A percentile compares a stretch with the other conserved stretches of the same genome.
phyloP scores from a whole-genome alignment of 2,888 invertebrate genomes.

The Entomobrya proxima region DNA sequence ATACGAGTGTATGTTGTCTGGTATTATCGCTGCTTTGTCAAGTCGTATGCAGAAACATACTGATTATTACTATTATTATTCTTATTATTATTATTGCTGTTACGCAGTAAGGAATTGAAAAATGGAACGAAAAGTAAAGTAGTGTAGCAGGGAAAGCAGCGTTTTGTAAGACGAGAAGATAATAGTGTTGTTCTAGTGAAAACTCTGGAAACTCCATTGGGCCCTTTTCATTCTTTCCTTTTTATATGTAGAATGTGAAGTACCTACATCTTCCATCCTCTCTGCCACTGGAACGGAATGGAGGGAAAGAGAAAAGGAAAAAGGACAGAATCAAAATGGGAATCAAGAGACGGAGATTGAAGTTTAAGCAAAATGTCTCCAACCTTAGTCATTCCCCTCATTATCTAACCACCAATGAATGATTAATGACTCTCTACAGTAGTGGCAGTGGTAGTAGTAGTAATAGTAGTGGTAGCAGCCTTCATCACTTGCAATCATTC shows the following conservation, averaged over 20 bases:
- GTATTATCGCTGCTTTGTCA: background rate
- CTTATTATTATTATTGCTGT: background rate
- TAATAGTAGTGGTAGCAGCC: too few relatives aligned
- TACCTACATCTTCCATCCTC: background rate
- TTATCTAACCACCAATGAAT: slow-evolving; percentile 74
- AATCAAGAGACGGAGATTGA: slow-evolving; percentile 61
- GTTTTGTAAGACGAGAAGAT: background rate
- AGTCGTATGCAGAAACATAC: background rate
- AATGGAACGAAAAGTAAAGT: background rate
- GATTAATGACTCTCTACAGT: slow-evolving; percentile 73
- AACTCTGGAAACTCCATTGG: background rate
- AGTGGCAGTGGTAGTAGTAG: too few relatives aligned
- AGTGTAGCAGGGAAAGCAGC: background rate
- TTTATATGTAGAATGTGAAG: background rate
- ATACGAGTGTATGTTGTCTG: background rate
- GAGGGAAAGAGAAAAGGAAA: background rate
- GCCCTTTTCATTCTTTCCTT: background rate
- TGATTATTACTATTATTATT: slow-evolving; percentile 1
- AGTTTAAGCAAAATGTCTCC: slow-evolving; percentile 69
- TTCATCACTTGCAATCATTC: slow-evolving; percentile 73
- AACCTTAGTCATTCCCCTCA: slow-evolving; percentile 68
- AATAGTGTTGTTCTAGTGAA: background rate
- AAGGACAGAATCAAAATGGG: slow-evolving; percentile 47
- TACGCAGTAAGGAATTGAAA: background rate
- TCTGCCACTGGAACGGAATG: background rate